phyloP scores from a whole-genome alignment of 2,888 invertebrate genomes.

The Ophion obscuratus region DNA sequence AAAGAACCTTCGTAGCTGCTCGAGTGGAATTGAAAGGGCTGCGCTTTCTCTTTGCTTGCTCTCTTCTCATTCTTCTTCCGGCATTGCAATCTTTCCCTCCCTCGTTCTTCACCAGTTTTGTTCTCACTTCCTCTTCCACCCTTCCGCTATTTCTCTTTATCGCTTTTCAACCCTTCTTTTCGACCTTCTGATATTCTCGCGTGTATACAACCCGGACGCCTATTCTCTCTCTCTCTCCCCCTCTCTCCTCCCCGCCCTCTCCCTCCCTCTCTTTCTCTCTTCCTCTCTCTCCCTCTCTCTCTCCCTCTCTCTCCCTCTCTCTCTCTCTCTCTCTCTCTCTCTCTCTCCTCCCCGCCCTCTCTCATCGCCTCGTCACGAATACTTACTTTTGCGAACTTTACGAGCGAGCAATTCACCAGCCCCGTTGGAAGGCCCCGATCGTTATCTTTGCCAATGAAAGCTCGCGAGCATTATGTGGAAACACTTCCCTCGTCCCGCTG shows the following conservation, averaged over 20 bases:
- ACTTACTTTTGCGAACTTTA: neutral
- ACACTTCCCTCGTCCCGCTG: neutral
- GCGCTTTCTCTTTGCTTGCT: conserved; percentile 20
- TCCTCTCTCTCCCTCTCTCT: conserved; percentile 14
- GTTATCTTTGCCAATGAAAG: conserved; percentile 40
- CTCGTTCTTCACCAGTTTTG: conserved; percentile 5
- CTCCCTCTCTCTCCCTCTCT: neutral
- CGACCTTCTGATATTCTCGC: neutral
- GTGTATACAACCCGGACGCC: neutral
- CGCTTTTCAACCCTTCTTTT: conserved; percentile 10
- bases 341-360: conserved; percentile 1
- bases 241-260: neutral
- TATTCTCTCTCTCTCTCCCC: neutral
- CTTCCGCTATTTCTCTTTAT: neutral
- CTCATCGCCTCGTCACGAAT: conserved; percentile 16
- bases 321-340: neutral
- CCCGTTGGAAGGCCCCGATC: neutral
- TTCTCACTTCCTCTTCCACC: neutral
- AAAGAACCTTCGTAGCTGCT: conserved; percentile 23
- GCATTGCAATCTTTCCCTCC: conserved; percentile 49
- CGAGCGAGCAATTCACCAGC: conserved; percentile 4
- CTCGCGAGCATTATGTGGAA: conserved; percentile 5
- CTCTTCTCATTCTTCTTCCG: conserved; percentile 11
- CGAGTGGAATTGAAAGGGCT: conserved; percentile 50
- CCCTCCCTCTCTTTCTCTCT: conserved; percentile 13